Evolutionary conservation across 2,888 invertebrate species (phyloP).

Genomic region (Papilio elwesi): DNA sequence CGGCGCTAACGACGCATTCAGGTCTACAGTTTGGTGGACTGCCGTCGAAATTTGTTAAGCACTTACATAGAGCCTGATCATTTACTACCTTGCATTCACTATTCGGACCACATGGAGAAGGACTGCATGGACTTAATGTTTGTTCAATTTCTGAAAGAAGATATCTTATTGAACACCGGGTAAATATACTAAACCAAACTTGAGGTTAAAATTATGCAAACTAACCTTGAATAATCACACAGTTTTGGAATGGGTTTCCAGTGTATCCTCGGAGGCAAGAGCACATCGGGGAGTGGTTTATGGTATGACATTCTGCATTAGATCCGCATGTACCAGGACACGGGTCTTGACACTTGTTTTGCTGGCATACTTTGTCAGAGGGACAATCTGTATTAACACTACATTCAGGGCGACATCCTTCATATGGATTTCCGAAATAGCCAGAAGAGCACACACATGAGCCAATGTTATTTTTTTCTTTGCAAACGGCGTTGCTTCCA

Average conservation of each 20-base stretch:
- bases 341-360: constrained; percentile 90
- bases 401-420: constrained; percentile 90
- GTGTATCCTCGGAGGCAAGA: constrained; percentile 86
- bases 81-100: constrained; percentile 90
- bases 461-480: constrained; percentile 87
- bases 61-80: constrained; percentile 89
- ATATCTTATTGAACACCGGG: constrained; percentile 38
- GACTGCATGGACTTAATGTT: constrained; percentile 86
- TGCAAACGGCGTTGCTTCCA: constrained; percentile 89
- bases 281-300: constrained; percentile 89
- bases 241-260: constrained; percentile 84
- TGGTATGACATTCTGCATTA: constrained; percentile 88
- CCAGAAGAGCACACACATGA: constrained; percentile 88
- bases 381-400: constrained; percentile 89
- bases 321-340: constrained; percentile 90
- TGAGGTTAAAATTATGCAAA: constrained; percentile 36
- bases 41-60: constrained; percentile 86
- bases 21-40: constrained; percentile 89
- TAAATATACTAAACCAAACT: constrained; percentile 16
- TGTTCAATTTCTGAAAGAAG: constrained; percentile 64
- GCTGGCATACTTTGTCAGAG: constrained; percentile 88
- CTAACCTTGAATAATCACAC: constrained; percentile 65
- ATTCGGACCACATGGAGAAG: constrained; percentile 93
- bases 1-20: constrained; percentile 88
- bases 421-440: constrained; percentile 86